Conservation (phyloP, 2,888 invertebrate genomes). For the Clepsis dumicolana region DNA sequence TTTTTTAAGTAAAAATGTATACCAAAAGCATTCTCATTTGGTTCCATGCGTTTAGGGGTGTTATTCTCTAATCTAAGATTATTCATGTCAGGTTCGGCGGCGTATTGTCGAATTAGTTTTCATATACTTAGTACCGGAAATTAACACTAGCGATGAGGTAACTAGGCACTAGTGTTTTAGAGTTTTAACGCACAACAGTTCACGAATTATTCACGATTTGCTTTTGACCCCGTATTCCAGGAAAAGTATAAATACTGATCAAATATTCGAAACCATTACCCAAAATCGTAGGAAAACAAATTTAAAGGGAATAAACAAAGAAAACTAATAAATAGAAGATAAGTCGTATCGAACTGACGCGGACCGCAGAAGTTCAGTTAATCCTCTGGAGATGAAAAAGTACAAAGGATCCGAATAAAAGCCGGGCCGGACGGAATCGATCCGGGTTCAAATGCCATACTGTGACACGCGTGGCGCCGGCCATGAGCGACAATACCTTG, state of each 20-base stretch:
- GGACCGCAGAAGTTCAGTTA: conserved; percentile 45
- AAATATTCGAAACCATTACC: neutral
- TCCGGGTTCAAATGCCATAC: conserved; percentile 43
- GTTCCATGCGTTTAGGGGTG: too few relatives aligned
- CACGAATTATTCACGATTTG: neutral
- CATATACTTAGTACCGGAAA: too few relatives aligned
- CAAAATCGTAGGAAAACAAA: conserved; percentile 34
- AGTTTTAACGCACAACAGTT: neutral
- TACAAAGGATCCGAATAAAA: conserved; percentile 46
- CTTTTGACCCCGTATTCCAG: neutral
- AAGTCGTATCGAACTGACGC: conserved; percentile 42
- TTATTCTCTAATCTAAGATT: too few relatives aligned
- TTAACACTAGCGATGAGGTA: too few relatives aligned
- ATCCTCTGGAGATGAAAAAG: conserved; percentile 48
- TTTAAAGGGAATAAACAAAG: conserved; percentile 45
- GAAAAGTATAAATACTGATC: neutral
- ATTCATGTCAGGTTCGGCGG: too few relatives aligned
- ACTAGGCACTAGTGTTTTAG: too few relatives aligned
- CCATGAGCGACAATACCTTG: neutral
- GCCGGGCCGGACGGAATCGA: conserved; percentile 43
- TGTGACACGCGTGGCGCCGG: conserved; percentile 32
- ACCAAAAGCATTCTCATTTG: too few relatives aligned
- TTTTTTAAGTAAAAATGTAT: too few relatives aligned
- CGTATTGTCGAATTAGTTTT: too few relatives aligned
- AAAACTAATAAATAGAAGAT: conserved; percentile 46